Conservation (phyloP, 37 sponge, comb jelly and placozoan genomes). For the Mnemiopsis leidyi region DNA sequence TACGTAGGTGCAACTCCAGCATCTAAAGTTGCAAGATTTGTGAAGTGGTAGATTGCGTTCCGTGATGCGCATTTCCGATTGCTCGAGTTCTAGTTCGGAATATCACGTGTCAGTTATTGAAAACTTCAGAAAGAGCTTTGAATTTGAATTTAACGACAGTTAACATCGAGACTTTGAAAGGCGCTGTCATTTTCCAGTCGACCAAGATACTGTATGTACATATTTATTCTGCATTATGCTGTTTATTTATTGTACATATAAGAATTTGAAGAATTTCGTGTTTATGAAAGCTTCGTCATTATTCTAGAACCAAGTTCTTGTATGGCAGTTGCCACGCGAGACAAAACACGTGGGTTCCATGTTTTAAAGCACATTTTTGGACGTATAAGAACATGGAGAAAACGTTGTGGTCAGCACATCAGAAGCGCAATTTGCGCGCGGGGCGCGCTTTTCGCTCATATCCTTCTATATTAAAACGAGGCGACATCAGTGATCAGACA, state of each 20-base stretch:
- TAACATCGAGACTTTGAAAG: not conserved
- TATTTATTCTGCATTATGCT: slow-evolving; percentile 50
- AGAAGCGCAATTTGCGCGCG: not conserved
- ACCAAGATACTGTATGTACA: slow-evolving; percentile 41
- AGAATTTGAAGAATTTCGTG: not conserved
- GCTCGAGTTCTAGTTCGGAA: not conserved
- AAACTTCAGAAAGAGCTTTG: not conserved
- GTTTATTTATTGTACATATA: slow-evolving; percentile 59
- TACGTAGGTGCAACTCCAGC: not conserved
- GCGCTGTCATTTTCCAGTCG: not conserved
- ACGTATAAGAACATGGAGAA: not conserved
- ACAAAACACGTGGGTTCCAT: slow-evolving; percentile 61
- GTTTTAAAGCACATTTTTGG: slow-evolving; percentile 39
- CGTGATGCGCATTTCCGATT: not conserved
- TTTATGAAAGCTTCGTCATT: not conserved
- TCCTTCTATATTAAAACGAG: too few species aligned
- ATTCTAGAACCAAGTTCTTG: not conserved
- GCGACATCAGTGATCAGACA: too few species aligned
- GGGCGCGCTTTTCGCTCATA: not conserved
- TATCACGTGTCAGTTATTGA: not conserved
- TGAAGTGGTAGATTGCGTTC: not conserved
- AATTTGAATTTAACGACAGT: not conserved
- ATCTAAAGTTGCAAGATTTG: not conserved
- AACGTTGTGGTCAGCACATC: not conserved
- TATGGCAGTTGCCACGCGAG: slow-evolving; percentile 18